Conservation (phyloP, 2,888 invertebrate species). For the Noctua fimbriata region DNA sequence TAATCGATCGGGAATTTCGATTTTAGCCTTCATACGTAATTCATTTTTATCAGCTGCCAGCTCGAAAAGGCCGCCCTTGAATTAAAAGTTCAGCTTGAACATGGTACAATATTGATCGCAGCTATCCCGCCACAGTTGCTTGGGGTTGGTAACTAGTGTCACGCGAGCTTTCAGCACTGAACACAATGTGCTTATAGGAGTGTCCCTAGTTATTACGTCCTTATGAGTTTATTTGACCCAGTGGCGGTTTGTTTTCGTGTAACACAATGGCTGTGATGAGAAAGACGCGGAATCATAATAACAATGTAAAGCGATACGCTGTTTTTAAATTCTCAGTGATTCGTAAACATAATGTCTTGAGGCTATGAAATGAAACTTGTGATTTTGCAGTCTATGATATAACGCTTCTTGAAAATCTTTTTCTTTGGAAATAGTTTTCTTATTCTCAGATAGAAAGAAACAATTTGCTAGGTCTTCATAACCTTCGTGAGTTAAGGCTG, state of each 20-base stretch:
- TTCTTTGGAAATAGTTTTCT: constrained; percentile 11
- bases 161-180: constrained; percentile 81
- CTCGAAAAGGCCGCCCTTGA: constrained; percentile 73
- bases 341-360: constrained; percentile 25
- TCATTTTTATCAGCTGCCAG: constrained; percentile 59
- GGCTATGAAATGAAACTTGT: constrained; percentile 8
- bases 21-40: constrained; percentile 51
- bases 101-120: constrained; percentile 78
- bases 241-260: constrained; percentile 51
- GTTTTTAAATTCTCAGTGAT: constrained; percentile 13
- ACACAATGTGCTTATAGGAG: constrained; percentile 76
- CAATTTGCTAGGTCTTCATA: constrained; percentile 1
- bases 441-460: background rate
- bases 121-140: constrained; percentile 69
- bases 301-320: constrained; percentile 65
- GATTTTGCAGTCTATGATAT: constrained; percentile 8
- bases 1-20: constrained; percentile 45
- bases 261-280: constrained; percentile 71
- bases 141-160: constrained; percentile 74
- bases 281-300: constrained; percentile 65
- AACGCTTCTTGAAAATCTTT: constrained; percentile 1
- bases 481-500: constrained; percentile 13
- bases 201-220: constrained; percentile 68
- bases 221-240: constrained; percentile 51
- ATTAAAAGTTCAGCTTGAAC: constrained; percentile 72